phyloP scores from a whole-genome alignment of 2,113 vertebrate species.

The Zosterops pallidus region DNA sequence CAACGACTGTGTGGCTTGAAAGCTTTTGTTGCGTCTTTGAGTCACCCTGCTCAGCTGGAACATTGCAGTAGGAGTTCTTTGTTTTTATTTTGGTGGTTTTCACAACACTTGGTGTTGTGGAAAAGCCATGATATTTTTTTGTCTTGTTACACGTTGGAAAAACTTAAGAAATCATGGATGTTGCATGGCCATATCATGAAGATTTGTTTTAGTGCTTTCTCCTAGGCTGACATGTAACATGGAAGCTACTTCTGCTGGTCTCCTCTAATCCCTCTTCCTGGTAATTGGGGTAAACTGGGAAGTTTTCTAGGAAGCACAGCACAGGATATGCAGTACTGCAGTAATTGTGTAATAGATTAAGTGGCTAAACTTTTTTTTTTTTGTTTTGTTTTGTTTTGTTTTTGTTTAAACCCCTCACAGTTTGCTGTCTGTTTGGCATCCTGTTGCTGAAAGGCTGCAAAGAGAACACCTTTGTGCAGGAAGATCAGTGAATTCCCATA shows the following conservation, averaged over 20 bases:
- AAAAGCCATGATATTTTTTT: neutral
- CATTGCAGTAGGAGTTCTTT: neutral
- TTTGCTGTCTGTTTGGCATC: neutral
- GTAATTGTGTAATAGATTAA: neutral
- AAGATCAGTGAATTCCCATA: neutral
- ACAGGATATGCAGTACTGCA: neutral
- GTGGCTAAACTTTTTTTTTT: neutral
- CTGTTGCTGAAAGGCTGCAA: neutral
- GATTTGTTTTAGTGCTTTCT: neutral
- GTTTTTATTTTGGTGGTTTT: conserved; percentile 15
- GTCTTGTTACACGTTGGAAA: neutral
- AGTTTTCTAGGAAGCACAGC: neutral
- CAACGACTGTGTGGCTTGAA: neutral
- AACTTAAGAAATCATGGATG: accelerated
- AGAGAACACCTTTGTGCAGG: neutral
- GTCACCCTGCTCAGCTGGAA: conserved; percentile 20
- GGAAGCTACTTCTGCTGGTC: neutral
- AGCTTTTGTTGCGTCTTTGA: neutral
- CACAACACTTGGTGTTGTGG: neutral
- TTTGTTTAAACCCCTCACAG: neutral
- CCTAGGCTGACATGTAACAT: neutral
- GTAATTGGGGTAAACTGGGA: neutral
- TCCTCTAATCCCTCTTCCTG: neutral
- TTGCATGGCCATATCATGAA: accelerated
- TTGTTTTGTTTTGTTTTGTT: too few relatives aligned